Evolutionary conservation across 2,888 invertebrate genomes (phyloP).

Genomic region (Nezara viridula): DNA sequence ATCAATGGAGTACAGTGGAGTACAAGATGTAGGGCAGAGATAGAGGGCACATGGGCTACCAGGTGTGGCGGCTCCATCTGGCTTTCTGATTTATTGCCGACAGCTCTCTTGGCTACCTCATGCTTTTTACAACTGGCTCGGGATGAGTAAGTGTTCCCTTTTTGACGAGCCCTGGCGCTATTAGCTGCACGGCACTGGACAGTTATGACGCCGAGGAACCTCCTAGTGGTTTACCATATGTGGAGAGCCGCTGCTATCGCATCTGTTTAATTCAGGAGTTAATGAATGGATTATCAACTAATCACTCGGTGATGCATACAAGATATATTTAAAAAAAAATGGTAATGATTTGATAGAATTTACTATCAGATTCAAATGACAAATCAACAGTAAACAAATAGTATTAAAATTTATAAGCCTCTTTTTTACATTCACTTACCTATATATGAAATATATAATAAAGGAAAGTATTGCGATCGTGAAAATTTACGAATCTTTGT

Average conservation of each 20-base stretch:
- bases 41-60: constrained; percentile 29
- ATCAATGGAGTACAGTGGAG: neutral
- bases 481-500: too few species aligned
- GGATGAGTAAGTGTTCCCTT: constrained; percentile 47
- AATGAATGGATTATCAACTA: neutral
- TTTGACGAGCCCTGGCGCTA: neutral
- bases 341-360: too few species aligned
- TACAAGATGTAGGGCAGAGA: constrained; percentile 15
- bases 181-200: constrained; percentile 35
- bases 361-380: too few species aligned
- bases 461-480: too few species aligned
- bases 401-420: too few species aligned
- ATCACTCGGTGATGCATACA: neutral
- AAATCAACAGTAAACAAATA: too few species aligned
- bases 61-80: constrained; percentile 34
- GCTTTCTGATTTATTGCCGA: constrained; percentile 43
- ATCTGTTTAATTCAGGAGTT: neutral
- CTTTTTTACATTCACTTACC: too few species aligned
- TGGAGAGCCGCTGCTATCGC: neutral
- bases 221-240: neutral
- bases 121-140: constrained; percentile 35
- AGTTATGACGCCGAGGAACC: neutral
- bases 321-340: neutral
- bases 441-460: too few species aligned
- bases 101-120: constrained; percentile 31